A percentile compares a stretch with the other conserved stretches of the same genome.
These are phyloP conservation scores for Lathronympha strigana DNA, from an alignment of 2,888 invertebrate genomes.

Conservation along the genomic window DNA sequence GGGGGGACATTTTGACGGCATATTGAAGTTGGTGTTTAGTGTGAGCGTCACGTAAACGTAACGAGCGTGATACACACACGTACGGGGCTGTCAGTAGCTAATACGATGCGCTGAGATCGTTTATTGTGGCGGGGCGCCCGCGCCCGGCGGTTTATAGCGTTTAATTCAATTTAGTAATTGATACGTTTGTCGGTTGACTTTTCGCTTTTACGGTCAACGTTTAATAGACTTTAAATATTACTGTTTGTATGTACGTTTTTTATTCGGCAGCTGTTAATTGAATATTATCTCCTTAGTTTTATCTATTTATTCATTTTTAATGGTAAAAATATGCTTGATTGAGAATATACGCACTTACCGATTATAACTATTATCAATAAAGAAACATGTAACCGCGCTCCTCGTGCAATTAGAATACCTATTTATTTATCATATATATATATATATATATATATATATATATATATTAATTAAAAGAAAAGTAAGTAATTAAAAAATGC, in stretches of 20 bases:
- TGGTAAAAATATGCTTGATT: neutral
- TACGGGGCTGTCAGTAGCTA: conserved; percentile 81
- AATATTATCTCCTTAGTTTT: neutral
- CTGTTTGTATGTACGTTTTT: conserved; percentile 32
- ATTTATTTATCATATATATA: no score
- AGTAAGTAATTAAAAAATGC: conserved; percentile 15
- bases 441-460: no score
- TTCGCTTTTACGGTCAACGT: conserved; percentile 55
- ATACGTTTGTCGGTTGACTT: conserved; percentile 77
- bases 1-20: conserved; percentile 56
- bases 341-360: neutral
- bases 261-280: conserved; percentile 27
- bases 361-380: no score
- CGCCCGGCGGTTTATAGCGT: conserved; percentile 78
- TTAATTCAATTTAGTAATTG: conserved; percentile 84
- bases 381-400: no score
- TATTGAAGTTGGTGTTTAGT: conserved; percentile 65
- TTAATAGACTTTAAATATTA: conserved; percentile 42
- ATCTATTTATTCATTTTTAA: neutral
- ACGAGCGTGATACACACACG: conserved; percentile 80
- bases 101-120: conserved; percentile 81
- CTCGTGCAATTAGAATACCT: no score
- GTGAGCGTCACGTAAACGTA: conserved; percentile 81
- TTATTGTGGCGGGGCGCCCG: conserved; percentile 72
- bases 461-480: neutral